Evolutionary conservation across 2,113 vertebrate genomes (phyloP).

Genomic region (Cynoglossus semilaevis): DNA sequence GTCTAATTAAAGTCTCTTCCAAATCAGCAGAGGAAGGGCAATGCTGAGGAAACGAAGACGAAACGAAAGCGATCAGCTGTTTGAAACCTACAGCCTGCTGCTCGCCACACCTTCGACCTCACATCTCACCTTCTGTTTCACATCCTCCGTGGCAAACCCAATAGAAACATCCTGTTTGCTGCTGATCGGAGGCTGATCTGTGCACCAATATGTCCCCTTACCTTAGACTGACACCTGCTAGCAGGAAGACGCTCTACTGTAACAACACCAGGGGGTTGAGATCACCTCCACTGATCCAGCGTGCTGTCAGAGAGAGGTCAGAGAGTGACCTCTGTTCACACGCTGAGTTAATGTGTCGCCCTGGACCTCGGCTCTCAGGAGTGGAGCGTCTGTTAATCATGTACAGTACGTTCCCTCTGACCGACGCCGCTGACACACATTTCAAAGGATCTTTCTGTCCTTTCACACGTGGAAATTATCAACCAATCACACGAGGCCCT

Average conservation of each 20-base stretch:
- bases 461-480: slow-evolving; percentile 71
- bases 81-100: slow-evolving; percentile 27
- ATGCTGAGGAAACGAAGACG: slow-evolving; percentile 51
- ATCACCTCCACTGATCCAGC: too few species aligned
- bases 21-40: not conserved
- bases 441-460: slow-evolving; percentile 65
- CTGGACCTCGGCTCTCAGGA: slow-evolving; percentile 43
- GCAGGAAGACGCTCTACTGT: slow-evolving; percentile 39
- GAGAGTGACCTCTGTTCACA: slow-evolving; percentile 5
- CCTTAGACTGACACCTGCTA: too few species aligned
- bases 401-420: slow-evolving; percentile 52
- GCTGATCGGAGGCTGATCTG: slow-evolving; percentile 6
- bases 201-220: too few species aligned
- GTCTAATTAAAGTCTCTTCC: too few species aligned
- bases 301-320: slow-evolving; percentile 5
- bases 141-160: slow-evolving; percentile 40
- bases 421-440: slow-evolving; percentile 46
- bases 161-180: slow-evolving; percentile 58
- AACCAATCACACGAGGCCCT: slow-evolving; percentile 71
- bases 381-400: slow-evolving; percentile 41
- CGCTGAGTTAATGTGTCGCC: slow-evolving; percentile 39
- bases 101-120: slow-evolving; percentile 40
- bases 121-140: slow-evolving; percentile 58
- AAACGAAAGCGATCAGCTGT: slow-evolving; percentile 40
- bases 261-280: too few species aligned